Evolutionary conservation across 2,797 vertebrate genomes (phyloP).

Genomic region (Anniella stebbinsi): DNA sequence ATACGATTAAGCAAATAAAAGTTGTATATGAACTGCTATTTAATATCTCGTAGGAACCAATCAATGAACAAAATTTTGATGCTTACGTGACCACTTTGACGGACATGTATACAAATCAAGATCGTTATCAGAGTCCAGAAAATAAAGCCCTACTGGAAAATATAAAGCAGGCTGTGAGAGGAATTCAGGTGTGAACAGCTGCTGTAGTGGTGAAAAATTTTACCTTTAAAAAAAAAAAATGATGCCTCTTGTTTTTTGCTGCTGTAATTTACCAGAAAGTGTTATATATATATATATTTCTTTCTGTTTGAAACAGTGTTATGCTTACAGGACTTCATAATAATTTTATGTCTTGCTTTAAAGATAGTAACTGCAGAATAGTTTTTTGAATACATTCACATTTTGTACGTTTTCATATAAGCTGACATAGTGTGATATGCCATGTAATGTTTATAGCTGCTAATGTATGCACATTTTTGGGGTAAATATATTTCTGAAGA

Average conservation of each 20-base stretch:
- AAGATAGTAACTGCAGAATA: slow-evolving; percentile 90
- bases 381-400: slow-evolving; percentile 97
- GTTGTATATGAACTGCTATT: slow-evolving; percentile 85
- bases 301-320: slow-evolving; percentile 91
- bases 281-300: slow-evolving; percentile 86
- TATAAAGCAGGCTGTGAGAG: slow-evolving; percentile 99
- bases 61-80: slow-evolving; percentile 99
- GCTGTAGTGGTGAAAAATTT: slow-evolving; percentile 80
- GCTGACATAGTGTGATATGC: slow-evolving; percentile 94
- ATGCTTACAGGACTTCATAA: slow-evolving; percentile 90
- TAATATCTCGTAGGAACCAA: slow-evolving; percentile 93
- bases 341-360: slow-evolving; percentile 93
- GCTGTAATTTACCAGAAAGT: slow-evolving; percentile 92
- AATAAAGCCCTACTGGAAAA: slow-evolving; percentile 99
- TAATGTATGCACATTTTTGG: slow-evolving; percentile 96
- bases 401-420: slow-evolving; percentile 99
- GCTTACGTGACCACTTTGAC: slow-evolving; percentile 98
- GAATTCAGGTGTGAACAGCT: slow-evolving; percentile 96
- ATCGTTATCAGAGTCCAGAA: slow-evolving; percentile 98
- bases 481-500: slow-evolving; percentile 97
- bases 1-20: slow-evolving; percentile 79
- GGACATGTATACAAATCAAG: slow-evolving; percentile 98
- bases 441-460: slow-evolving; percentile 97
- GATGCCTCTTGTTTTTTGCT: slow-evolving; percentile 88
- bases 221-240: slow-evolving; percentile 76